Evolutionary conservation across 2,888 invertebrate species (phyloP).

Genomic region (Drosophila limbata): DNA sequence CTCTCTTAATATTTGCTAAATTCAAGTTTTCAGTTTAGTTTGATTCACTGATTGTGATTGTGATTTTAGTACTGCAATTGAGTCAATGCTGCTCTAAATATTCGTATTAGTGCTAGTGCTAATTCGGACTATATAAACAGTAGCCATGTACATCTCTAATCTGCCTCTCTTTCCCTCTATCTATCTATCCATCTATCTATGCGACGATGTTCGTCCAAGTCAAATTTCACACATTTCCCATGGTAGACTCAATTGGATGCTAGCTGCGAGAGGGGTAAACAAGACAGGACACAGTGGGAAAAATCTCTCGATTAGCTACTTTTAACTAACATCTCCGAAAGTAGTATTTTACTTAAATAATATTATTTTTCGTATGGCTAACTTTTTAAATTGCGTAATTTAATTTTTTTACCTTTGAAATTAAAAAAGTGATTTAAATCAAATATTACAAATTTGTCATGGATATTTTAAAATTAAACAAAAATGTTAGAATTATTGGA

Average conservation of each 20-base stretch:
- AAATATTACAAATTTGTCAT: too few species aligned
- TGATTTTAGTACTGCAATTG: conserved; percentile 7
- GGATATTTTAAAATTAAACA: too few species aligned
- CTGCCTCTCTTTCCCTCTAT: not conserved
- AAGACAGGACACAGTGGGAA: conserved; percentile 6
- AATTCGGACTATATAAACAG: conserved; percentile 27
- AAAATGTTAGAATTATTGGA: too few species aligned
- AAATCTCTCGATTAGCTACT: too few species aligned
- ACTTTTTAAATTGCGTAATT: too few species aligned
- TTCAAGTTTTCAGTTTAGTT: conserved; percentile 4
- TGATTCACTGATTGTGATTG: conserved; percentile 18
- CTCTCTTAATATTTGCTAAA: conserved; percentile 6
- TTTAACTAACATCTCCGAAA: too few species aligned
- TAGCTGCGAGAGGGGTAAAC: conserved; percentile 40
- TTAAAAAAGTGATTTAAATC: too few species aligned
- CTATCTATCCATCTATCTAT: not conserved
- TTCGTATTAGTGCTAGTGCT: conserved; percentile 38
- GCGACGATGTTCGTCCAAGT: conserved; percentile 14
- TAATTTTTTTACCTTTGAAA: too few species aligned
- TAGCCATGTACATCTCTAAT: not conserved
- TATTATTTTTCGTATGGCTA: too few species aligned
- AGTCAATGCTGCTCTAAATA: conserved; percentile 22
- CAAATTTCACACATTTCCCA: conserved; percentile 50
- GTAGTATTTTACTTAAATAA: too few species aligned
- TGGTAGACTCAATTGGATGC: conserved; percentile 39